Conservation (phyloP, 2,888 invertebrate species). For the Cremastobaeus sp. region DNA sequence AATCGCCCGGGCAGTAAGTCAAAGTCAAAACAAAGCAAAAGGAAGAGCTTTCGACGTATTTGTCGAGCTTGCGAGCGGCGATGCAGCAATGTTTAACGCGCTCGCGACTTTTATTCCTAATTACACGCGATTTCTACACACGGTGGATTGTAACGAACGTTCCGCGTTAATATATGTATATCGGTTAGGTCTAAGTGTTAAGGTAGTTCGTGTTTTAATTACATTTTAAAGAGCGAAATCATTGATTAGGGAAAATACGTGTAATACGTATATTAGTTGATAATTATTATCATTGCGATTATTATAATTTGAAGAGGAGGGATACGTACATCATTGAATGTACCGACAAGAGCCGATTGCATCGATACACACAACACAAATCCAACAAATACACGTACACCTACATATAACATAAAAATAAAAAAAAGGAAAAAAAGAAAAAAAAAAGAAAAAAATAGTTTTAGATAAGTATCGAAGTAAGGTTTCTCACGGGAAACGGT, state of each 20-base stretch:
- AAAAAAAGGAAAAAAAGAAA: too few relatives aligned
- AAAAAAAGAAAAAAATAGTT: conserved; percentile 15
- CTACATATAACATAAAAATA: conserved; percentile 29
- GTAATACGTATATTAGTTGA: conserved; percentile 41
- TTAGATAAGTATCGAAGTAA: conserved; percentile 37
- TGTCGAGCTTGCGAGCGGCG: conserved; percentile 45
- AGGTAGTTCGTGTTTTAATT: conserved; percentile 60
- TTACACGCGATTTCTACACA: conserved; percentile 50
- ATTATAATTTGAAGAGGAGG: conserved; percentile 26
- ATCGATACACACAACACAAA: conserved; percentile 61
- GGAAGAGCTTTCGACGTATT: conserved; percentile 38
- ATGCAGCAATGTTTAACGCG: conserved; percentile 39
- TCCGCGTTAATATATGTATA: conserved; percentile 58
- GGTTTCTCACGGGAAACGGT: conserved; percentile 35
- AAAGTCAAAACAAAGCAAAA: background rate
- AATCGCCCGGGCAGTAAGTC: background rate
- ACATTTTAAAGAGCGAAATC: conserved; percentile 61
- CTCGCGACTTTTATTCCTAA: conserved; percentile 57
- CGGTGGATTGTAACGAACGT: conserved; percentile 48
- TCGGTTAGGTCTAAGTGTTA: conserved; percentile 57
- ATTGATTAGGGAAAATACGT: conserved; percentile 48
- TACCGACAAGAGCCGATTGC: conserved; percentile 18
- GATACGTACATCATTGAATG: conserved; percentile 13
- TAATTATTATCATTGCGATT: conserved; percentile 31
- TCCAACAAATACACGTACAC: conserved; percentile 34